phyloP scores from a whole-genome alignment of 2,888 invertebrate genomes.

The Monoplex corrugatus region DNA sequence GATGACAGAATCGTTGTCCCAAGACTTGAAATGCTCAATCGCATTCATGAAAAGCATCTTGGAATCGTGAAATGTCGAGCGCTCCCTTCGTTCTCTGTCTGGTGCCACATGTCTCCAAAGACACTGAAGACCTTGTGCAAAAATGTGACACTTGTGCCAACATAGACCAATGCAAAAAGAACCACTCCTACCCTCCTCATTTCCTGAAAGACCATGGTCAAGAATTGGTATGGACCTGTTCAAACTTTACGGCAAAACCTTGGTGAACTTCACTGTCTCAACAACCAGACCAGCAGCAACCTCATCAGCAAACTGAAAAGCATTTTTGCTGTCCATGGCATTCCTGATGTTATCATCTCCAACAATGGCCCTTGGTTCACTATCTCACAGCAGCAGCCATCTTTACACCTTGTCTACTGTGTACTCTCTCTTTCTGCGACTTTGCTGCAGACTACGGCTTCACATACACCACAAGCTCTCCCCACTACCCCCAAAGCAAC shows the following conservation, averaged over 20 bases:
- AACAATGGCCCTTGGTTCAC: slow-evolving; percentile 38
- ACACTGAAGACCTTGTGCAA: slow-evolving; percentile 17
- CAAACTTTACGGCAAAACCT: background rate
- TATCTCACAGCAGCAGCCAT: slow-evolving; percentile 9
- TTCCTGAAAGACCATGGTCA: slow-evolving; percentile 41
- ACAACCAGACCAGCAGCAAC: slow-evolving; percentile 23
- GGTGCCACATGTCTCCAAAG: slow-evolving; percentile 15
- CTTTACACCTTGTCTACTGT: too few relatives aligned
- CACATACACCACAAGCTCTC: slow-evolving; percentile 38
- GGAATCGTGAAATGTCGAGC: slow-evolving; percentile 30
- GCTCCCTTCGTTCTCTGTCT: slow-evolving; percentile 1
- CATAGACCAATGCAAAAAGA: slow-evolving; percentile 21
- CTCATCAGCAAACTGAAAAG: slow-evolving; percentile 18
- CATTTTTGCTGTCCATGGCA: slow-evolving; percentile 41
- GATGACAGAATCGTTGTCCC: slow-evolving; percentile 21
- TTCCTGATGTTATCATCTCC: slow-evolving; percentile 33
- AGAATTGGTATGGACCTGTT: slow-evolving; percentile 37
- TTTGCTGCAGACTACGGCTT: slow-evolving; percentile 27
- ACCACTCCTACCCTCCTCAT: slow-evolving; percentile 37
- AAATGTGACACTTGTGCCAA: slow-evolving; percentile 32
- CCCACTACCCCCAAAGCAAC: slow-evolving; percentile 23
- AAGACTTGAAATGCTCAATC: background rate
- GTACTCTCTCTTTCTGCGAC: too few relatives aligned
- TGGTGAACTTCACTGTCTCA: background rate
- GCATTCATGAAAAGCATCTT: slow-evolving; percentile 37